These are phyloP conservation scores for Thunnus thynnus DNA, from an alignment of 2,113 vertebrate species.

Conservation along the genomic window DNA sequence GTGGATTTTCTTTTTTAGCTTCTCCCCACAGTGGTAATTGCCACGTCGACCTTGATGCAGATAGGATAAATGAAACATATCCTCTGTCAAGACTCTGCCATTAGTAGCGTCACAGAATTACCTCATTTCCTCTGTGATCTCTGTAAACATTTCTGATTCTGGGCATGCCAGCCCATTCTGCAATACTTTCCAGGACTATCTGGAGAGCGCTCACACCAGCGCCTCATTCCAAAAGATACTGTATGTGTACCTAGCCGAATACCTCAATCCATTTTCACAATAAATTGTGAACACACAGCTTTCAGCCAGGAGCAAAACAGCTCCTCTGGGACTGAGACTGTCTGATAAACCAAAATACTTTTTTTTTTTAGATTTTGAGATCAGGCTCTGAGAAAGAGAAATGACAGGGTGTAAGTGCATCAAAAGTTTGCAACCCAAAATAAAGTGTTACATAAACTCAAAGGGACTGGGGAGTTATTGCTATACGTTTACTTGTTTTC, in stretches of 20 bases:
- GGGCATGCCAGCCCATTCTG: slow-evolving; percentile 45
- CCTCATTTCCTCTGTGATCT: slow-evolving; percentile 75
- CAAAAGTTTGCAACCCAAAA: not conserved
- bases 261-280: slow-evolving; percentile 45
- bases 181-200: slow-evolving; percentile 30
- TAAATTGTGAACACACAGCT: slow-evolving; percentile 38
- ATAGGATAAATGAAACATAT: slow-evolving; percentile 80
- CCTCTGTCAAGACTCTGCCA: slow-evolving; percentile 73
- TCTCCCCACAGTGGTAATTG: slow-evolving; percentile 69
- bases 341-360: slow-evolving; percentile 43
- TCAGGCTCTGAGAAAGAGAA: slow-evolving; percentile 11
- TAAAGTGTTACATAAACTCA: slow-evolving; percentile 8
- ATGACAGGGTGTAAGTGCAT: slow-evolving; percentile 4
- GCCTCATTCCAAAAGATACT: slow-evolving; percentile 46
- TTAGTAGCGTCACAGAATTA: slow-evolving; percentile 73
- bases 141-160: slow-evolving; percentile 72
- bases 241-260: slow-evolving; percentile 27
- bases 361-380: slow-evolving; percentile 4
- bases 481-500: not conserved
- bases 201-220: slow-evolving; percentile 14
- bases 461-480: not conserved
- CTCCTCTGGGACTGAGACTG: slow-evolving; percentile 30
- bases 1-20: slow-evolving; percentile 69
- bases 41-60: slow-evolving; percentile 78
- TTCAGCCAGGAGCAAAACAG: slow-evolving; percentile 49